Base-by-base conservation (phyloP, 2,797 vertebrate species). In the Myotis daubentonii region DNA sequence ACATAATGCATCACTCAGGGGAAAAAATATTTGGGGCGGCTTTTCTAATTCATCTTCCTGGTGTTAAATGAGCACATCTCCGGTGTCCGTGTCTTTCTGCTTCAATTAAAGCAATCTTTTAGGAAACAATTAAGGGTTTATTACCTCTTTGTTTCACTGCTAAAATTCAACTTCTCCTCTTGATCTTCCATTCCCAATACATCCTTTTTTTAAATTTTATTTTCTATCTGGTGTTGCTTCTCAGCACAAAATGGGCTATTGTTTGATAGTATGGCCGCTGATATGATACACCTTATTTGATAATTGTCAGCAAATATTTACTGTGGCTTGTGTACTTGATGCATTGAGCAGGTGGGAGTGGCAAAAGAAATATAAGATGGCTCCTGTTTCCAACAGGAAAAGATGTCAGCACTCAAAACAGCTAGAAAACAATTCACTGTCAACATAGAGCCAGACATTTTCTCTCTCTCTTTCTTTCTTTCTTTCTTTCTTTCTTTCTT, bases 71-170 rank as follows among this genome's bases (percentile, higher is more conserved):
- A 88, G 30, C 44, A 81, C 78, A 86, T 72, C 49, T 89, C 91
- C 0, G 0, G 49, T 93, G 47, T 94, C 93, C 15, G 0, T 78
- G 51, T 89, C 76, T 91, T 88, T 86, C 28, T 95, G 76, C 82
- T 95, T 94, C 86, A 81, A 76, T 96, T 95, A 88, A 95, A 82
- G 49, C 76, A 88, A 83, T 70, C 49, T 84, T 94, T 95, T 79
- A 89, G 90, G 84, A 81, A 95, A 82, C 36, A 25, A 22, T 68
- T 86, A 83, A 94, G 71, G 60, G 70, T 66, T 96, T 83, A 76
- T 94, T 75, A 62, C 85, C 8, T 55, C 60, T 89, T 79, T 96
- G 83, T 91, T 94, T 95, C 75, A 93, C 38, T 83, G 57, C 16
- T 89, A 62, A 74, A 66, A 55, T 74, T 93, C 51, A 82, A 0